Percentiles rank a stretch among this genome's conserved stretches.
phyloP scores from a whole-genome alignment of 2,888 invertebrate species.

The Panopea generosa region DNA sequence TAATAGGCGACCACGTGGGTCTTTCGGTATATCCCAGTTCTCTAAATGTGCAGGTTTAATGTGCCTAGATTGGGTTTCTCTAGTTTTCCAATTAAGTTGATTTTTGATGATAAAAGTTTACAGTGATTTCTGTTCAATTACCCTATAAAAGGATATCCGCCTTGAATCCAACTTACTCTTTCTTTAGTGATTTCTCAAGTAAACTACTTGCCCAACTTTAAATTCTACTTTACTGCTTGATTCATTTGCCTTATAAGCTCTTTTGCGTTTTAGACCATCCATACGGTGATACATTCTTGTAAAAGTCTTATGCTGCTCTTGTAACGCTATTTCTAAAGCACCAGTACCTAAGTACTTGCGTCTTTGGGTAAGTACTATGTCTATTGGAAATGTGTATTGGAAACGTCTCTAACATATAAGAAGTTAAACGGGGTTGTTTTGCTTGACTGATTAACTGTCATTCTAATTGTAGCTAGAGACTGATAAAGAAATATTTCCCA shows the following conservation, averaged over 20 bases:
- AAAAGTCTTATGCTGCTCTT: slow-evolving; percentile 49
- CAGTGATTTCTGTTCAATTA: slow-evolving; percentile 27
- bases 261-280: slow-evolving; percentile 25
- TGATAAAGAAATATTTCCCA: slow-evolving; percentile 49
- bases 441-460: slow-evolving; percentile 36
- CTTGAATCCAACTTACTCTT: slow-evolving; percentile 30
- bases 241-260: slow-evolving; percentile 25
- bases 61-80: no score
- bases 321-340: slow-evolving; percentile 36
- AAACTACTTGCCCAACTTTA: slow-evolving; percentile 46
- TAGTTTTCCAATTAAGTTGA: no score
- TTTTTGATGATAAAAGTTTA: slow-evolving; percentile 6
- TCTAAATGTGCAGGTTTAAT: no score
- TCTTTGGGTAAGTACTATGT: slow-evolving; percentile 39
- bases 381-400: slow-evolving; percentile 26
- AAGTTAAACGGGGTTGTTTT: slow-evolving; percentile 33
- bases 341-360: slow-evolving; percentile 34
- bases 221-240: slow-evolving; percentile 23
- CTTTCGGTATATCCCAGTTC: no score
- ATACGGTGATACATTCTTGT: slow-evolving; percentile 35
- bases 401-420: slow-evolving; percentile 36
- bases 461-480: slow-evolving; percentile 34
- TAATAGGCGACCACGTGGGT: no score
- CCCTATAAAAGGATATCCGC: slow-evolving; percentile 32
- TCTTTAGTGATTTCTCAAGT: slow-evolving; percentile 24